phyloP scores from a whole-genome alignment of 1,140 invertebrate species.

The Eciton burchellii region DNA sequence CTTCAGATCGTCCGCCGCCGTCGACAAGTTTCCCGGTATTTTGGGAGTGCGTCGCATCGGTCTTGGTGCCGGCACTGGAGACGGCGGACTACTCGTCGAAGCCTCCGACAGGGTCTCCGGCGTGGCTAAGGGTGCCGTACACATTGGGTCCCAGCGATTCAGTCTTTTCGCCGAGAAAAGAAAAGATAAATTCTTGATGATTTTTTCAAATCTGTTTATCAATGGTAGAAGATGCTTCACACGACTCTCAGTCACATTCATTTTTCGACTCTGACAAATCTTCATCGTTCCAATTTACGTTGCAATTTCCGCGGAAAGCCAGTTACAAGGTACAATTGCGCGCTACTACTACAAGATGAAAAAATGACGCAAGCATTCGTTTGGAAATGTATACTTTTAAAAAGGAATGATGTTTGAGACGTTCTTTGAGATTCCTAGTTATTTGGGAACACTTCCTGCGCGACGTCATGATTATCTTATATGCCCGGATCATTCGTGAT shows the following conservation, averaged over 20 bases:
- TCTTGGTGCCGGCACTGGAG: constrained; percentile 78
- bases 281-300: no score
- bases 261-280: no score
- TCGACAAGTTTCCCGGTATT: constrained; percentile 88
- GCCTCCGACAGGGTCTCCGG: constrained; percentile 94
- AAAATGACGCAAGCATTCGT: background rate
- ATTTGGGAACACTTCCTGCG: constrained; percentile 48
- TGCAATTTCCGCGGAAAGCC: no score
- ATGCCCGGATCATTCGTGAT: constrained; percentile 25
- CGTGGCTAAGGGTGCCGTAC: constrained; percentile 92
- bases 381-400: no score
- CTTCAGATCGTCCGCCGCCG: constrained; percentile 88
- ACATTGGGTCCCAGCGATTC: constrained; percentile 74
- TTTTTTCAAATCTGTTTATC: no score
- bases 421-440: background rate
- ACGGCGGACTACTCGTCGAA: constrained; percentile 88
- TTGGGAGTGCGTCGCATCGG: constrained; percentile 89
- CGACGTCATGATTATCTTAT: constrained; percentile 10
- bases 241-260: no score
- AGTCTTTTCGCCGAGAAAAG: constrained; percentile 61
- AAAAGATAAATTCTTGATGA: background rate
- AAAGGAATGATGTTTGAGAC: background rate
- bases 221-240: no score
- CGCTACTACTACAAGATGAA: no score
- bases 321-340: no score